Evolutionary conservation across 2,888 invertebrate species (phyloP), one percentile per base, ranked within the genome.

Genomic region (Fissipunctia ypsillon): DNA sequence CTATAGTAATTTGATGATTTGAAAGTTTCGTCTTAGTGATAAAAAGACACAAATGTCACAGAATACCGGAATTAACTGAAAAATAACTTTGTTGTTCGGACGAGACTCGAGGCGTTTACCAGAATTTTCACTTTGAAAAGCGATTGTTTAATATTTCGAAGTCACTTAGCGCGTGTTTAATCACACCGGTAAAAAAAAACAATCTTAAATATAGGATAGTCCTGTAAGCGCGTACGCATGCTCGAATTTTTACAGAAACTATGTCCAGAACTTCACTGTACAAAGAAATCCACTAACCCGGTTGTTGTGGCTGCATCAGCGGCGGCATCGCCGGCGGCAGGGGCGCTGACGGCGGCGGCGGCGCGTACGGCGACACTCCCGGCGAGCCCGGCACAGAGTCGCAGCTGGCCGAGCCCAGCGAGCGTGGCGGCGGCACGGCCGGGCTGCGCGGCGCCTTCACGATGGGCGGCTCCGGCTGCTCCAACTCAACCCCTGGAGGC

Each of bases 311-410:
- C 87, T 92, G 96, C 90, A 91, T 90, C 75, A 95, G 93, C 80
- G 96, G 97, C 71, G 96, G 96, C 93, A 96, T 95, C 50, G 95
- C 93, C 89, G 87, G 96, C 91, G 85, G 96, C 93, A 90, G 97
- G 94, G 91, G 97, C 94, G 97, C 97, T 60, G 97, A 97, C 64
- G 97, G 97, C 59, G 90, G 94, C 56, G 90, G 92, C 54, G 90
- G 95, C 73, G 96, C 94, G 88, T 90, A 93, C 88, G 95, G 97
- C 6, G 94, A 93, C 80, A 94, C 90, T 81, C 91, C 96, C 76
- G 93, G 96, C 0, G 96, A 95, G 9, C 93, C 95, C 19, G 96
- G 95, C 78, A 95, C 92, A 0, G 96, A 95, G 85, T 94, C 95
- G 76, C 94, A 92, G 88, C 94, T 94, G 54, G 94, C 91, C 16